Base-by-base conservation (phyloP, 2,113 vertebrate species). In the Chionis minor region DNA sequence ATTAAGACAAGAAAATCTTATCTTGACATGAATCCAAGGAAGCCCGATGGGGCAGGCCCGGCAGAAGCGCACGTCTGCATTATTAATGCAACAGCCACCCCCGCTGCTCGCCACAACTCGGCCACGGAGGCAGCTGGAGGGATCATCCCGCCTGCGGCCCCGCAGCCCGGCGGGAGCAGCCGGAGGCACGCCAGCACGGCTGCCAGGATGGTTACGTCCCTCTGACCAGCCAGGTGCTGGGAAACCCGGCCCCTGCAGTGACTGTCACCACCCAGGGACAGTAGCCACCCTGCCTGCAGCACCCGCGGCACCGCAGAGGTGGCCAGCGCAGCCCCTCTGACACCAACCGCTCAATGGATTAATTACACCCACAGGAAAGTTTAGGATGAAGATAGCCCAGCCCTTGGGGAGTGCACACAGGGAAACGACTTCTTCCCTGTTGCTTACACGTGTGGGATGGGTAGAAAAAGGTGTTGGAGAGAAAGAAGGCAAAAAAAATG, bases 151-250 rank as follows among this genome's bases (percentile, higher is more conserved):
- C 15, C 32, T 2, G 15, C 3, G 18, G 63, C 42, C 80, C 7
- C 4, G 0, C 59, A 82, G 71, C 38, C 33, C 26, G 0, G 5
- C 5, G 4, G 56, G 71, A 23, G 52, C 72, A 45, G 20, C 45
- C 4, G 1, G 18, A 20, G 62, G 20, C 40, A 28, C 1, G 0
- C 30, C 67, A 14, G 32, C 4, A 0, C 1, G 8, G 38, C 40
- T 40, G 40, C 35, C n/a, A 14, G 44, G 44, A 15, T 2, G 4
- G 10, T 19, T 8, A 12, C 14, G 1, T 33, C 40, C 33, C 62
- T 28, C 58, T 1, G 22, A 22, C 4, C 77, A 28, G 77, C 61
- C 27, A 3, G 59, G 33, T 61, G 3, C 22, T 3, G 52, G 4
- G 3, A 20, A 61, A n/a, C 22, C 22, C 10, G 15, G 23, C 27